These are phyloP conservation scores for Calypte anna DNA, from an alignment of 2,113 vertebrate species.

Conservation along the genomic window DNA sequence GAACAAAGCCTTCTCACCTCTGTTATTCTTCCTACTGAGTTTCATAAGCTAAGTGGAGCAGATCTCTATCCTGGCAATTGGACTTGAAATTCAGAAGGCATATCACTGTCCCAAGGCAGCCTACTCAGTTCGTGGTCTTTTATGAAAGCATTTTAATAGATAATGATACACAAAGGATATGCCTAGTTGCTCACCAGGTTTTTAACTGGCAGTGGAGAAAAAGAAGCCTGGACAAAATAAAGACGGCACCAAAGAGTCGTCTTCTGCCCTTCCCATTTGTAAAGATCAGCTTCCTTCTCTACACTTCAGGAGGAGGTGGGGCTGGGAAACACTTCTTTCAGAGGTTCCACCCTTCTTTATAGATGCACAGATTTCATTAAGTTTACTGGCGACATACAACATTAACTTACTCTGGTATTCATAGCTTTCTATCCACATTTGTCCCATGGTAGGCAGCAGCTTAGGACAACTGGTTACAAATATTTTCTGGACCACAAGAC, in stretches of 20 bases:
- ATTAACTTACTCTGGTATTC: conserved; percentile 54
- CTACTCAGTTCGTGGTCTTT: background rate
- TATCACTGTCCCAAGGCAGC: conserved; percentile 26
- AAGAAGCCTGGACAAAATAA: background rate
- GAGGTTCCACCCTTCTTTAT: conserved; percentile 63
- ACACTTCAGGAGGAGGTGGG: conserved; percentile 56
- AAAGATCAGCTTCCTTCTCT: conserved; percentile 34
- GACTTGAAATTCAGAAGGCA: background rate
- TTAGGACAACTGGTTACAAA: background rate
- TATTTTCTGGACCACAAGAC: background rate
- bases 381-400: conserved; percentile 58
- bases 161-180: conserved; percentile 1
- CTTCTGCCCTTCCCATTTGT: conserved; percentile 43
- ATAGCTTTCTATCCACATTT: background rate
- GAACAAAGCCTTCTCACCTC: conserved; percentile 43
- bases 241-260: conserved; percentile 9
- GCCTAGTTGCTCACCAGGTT: background rate
- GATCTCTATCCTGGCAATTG: conserved; percentile 19
- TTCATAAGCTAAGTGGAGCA: conserved; percentile 17
- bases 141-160: conserved; percentile 48
- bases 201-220: background rate
- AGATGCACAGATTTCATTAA: conserved; percentile 67
- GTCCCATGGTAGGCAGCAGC: background rate
- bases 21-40: background rate
- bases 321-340: conserved; percentile 54